Evolutionary conservation across 2,888 invertebrate genomes (phyloP).

Genomic region (Schrankia costaestrigalis): DNA sequence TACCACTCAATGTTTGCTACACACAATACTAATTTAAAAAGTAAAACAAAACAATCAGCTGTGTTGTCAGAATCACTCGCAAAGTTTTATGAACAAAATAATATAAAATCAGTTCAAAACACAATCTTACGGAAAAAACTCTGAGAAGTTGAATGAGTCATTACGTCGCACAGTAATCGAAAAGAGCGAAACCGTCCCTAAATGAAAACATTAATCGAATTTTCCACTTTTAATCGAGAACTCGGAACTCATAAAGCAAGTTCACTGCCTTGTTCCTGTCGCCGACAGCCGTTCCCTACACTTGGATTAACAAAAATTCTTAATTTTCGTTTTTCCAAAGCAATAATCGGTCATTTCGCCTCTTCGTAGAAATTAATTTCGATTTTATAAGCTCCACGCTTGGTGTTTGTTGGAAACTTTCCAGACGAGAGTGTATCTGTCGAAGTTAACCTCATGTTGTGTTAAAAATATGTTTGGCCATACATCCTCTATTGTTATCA

Average conservation of each 20-base stretch:
- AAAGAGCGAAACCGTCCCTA: conserved; percentile 30
- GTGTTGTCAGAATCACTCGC: too few relatives aligned
- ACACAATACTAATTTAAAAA: neutral
- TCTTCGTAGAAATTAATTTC: conserved; percentile 49
- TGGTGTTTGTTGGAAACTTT: conserved; percentile 40
- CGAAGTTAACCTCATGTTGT: conserved; percentile 11
- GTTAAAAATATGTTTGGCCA: conserved; percentile 15
- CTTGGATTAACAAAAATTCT: conserved; percentile 46
- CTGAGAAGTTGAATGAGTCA: conserved; percentile 36
- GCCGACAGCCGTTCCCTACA: conserved; percentile 47
- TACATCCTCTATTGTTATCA: conserved; percentile 9
- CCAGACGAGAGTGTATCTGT: conserved; percentile 31
- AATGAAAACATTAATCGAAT: conserved; percentile 60
- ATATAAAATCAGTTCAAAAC: conserved; percentile 19
- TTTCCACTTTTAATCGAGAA: conserved; percentile 52
- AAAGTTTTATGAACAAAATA: conserved; percentile 9
- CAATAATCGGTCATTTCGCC: conserved; percentile 48
- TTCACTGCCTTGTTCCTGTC: conserved; percentile 44
- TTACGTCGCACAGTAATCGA: conserved; percentile 35
- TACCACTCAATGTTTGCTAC: neutral
- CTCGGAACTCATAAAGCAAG: conserved; percentile 61
- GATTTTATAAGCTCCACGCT: conserved; percentile 38
- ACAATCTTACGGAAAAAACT: conserved; percentile 22
- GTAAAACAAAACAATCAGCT: too few relatives aligned
- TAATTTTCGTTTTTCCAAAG: conserved; percentile 52